Evolutionary conservation across 2,797 vertebrate genomes (phyloP).

Genomic region (Mycteria americana): DNA sequence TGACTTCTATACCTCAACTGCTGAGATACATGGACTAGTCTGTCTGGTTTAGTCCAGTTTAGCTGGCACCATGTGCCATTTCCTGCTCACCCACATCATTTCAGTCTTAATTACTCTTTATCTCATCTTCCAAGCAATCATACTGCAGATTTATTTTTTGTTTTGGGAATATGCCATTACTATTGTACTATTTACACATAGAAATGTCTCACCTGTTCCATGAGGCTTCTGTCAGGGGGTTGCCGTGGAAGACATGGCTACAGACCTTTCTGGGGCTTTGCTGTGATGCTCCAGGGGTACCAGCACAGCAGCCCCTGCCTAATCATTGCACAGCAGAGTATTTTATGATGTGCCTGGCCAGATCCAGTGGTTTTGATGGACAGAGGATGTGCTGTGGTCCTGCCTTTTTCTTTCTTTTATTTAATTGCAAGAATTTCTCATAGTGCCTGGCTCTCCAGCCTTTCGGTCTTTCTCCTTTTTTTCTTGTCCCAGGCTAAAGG

Average conservation of each 20-base stretch:
- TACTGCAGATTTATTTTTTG: not conserved
- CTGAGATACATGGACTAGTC: not conserved
- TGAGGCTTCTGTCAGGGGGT: not conserved
- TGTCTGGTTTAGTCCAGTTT: not conserved
- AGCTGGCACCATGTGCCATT: not conserved
- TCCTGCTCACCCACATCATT: not conserved
- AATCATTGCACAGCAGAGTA: not conserved
- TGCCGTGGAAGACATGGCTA: fast-evolving
- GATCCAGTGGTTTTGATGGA: not conserved
- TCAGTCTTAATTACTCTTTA: not conserved
- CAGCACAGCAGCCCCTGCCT: not conserved
- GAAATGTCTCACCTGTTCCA: not conserved
- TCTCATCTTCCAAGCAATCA: not conserved
- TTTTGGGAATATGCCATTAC: not conserved
- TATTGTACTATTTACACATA: fast-evolving
- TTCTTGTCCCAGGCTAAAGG: not conserved
- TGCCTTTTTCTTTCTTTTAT: not conserved
- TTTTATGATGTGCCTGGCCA: not conserved
- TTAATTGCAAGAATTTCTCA: not conserved
- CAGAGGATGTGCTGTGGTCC: not conserved
- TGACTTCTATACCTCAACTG: not conserved
- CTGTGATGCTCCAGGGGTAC: fast-evolving
- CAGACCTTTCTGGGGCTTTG: not conserved
- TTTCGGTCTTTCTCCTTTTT: not conserved
- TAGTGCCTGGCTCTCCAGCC: not conserved